Evolutionary conservation across 2,113 vertebrate species (phyloP), one percentile per base, ranked within the genome.

Genomic region (Carlito syrichta): DNA sequence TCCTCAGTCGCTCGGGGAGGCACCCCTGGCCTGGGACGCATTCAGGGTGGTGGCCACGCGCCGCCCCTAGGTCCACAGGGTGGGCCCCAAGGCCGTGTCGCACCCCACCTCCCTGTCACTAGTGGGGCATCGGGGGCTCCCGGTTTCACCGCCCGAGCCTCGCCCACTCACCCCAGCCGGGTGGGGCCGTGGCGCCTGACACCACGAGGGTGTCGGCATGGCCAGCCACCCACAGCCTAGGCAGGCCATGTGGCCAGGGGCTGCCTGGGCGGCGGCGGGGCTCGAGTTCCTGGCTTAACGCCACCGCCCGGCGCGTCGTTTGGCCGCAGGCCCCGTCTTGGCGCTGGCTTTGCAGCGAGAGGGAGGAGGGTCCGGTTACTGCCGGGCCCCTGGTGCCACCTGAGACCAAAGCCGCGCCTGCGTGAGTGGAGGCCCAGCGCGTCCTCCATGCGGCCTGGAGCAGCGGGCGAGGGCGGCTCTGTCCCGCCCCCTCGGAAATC

Each of bases 231-330:
- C 27, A 50, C 1, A 3, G 79, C 68, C 58, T 7, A n/a, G 7
- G 5, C 58, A 27, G 56, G 23, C 71, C 35, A 13, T 43, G 52
- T n/a, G 3, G 19, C 2, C 0, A 14, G n/a, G 38, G 69, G 1
- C 20, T 27, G 43, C 22, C 0, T 1, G 63, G 19, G 50, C 1
- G 83, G 82, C 1, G 0, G 25, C 5, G 52, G 62, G 35, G 11
- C 52, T 69, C 19, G 52, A 19, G 35, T 60, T 62, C 17, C 35
- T 35, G n/a, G n/a, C n/a, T n/a, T 20, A 23, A 32, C 8, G 2
- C 60, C 35, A 9, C n/a, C 32, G 22, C 45, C 56, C 17, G 10
- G 0, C 6, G 0, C 3, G 2, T 35, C 22, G 48, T 12, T 19
- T 30, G 71, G 82, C 87, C 14, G 58, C 60, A 76, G n/a, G 60